Conservation (phyloP, 2,888 invertebrate species). For the Drosophila kanekoi region DNA sequence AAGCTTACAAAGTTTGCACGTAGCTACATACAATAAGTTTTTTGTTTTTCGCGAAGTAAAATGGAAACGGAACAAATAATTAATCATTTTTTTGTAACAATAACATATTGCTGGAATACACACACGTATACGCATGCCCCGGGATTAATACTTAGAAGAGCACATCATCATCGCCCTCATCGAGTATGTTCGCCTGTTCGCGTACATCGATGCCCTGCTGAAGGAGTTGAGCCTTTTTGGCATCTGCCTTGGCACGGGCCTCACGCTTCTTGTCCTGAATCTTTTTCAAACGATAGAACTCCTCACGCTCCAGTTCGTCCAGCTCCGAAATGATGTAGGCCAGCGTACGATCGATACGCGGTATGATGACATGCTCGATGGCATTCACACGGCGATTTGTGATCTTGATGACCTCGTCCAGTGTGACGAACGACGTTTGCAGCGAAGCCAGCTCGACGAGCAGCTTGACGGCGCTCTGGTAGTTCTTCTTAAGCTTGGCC, state of each 20-base stretch:
- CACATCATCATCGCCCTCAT: slow-evolving; percentile 95
- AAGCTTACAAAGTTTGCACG: slow-evolving; percentile 49
- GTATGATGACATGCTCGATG: slow-evolving; percentile 99
- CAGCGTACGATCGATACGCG: slow-evolving; percentile 96
- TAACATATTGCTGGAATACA: slow-evolving; percentile 71
- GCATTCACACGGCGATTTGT: slow-evolving; percentile 99
- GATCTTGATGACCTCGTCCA: slow-evolving; percentile 99
- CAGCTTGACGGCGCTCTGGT: slow-evolving; percentile 97
- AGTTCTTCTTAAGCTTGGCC: slow-evolving; percentile 98
- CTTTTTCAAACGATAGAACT: slow-evolving; percentile 97
- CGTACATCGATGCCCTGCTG: slow-evolving; percentile 86
- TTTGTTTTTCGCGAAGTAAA: slow-evolving; percentile 55
- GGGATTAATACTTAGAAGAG: slow-evolving; percentile 88
- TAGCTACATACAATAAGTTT: slow-evolving; percentile 61
- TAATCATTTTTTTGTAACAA: slow-evolving; percentile 54
- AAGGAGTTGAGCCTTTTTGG: slow-evolving; percentile 84
- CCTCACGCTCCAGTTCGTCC: slow-evolving; percentile 98
- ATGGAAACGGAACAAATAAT: slow-evolving; percentile 70
- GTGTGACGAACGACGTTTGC: slow-evolving; percentile 98
- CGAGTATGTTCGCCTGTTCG: slow-evolving; percentile 87
- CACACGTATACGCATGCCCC: slow-evolving; percentile 25
- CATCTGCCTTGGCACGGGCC: slow-evolving; percentile 89
- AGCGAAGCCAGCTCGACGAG: slow-evolving; percentile 98
- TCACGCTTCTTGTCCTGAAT: slow-evolving; percentile 98
- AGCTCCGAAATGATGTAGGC: slow-evolving; percentile 98